Evolutionary conservation across 2,797 vertebrate species (phyloP).

Genomic region (Periophthalmus magnuspinnatus): DNA sequence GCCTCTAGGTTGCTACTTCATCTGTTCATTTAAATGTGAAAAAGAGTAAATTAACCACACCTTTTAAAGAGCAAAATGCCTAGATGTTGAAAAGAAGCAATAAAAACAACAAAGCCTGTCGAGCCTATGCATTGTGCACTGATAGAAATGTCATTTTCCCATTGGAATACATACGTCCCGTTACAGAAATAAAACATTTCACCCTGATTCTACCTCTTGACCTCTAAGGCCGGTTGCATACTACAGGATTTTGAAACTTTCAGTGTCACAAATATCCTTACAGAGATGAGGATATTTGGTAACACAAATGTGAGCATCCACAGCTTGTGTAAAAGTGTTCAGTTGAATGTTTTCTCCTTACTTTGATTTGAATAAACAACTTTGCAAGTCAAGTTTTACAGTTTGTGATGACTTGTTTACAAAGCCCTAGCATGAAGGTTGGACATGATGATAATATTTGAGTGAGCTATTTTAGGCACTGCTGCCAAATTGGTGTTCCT

Average conservation of each 20-base stretch:
- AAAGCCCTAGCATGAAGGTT: slow-evolving; percentile 32
- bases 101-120: no score
- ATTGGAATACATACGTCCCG: not conserved
- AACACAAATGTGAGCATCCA: not conserved
- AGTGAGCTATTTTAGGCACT: slow-evolving; percentile 48
- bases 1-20: not conserved
- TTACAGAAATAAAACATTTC: not conserved
- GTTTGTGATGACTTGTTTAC: slow-evolving; percentile 34
- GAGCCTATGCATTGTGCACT: no score
- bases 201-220: not conserved
- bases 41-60: not conserved
- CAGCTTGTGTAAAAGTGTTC: slow-evolving; percentile 14
- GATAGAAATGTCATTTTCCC: no score
- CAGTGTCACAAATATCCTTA: no score
- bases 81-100: not conserved
- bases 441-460: slow-evolving; percentile 21
- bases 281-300: no score
- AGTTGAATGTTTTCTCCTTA: slow-evolving; percentile 15
- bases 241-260: no score
- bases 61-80: not conserved
- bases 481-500: slow-evolving; percentile 50
- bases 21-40: not conserved
- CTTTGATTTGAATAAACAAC: slow-evolving; percentile 32
- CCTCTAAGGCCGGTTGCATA: not conserved
- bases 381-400: slow-evolving; percentile 21